Evolutionary conservation across 1,140 invertebrate species (phyloP).

Genomic region (Cheumatopsyche charites): DNA sequence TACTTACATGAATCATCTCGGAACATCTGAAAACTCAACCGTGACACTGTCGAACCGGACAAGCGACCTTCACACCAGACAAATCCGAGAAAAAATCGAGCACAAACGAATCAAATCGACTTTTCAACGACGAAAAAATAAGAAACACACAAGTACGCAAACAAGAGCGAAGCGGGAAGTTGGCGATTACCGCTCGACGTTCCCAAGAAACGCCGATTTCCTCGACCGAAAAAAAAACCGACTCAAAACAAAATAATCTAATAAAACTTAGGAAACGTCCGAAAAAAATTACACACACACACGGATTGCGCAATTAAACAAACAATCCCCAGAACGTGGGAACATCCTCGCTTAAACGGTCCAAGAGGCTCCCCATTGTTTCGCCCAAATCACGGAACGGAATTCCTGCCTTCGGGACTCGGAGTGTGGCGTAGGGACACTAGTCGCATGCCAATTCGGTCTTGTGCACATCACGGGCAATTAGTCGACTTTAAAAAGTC

Average conservation of each 20-base stretch:
- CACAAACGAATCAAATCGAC: not conserved
- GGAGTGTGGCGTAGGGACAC: no score
- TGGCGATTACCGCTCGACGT: not conserved
- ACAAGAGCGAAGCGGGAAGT: conserved; percentile 16
- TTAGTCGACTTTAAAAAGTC: no score
- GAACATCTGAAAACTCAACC: conserved; percentile 9
- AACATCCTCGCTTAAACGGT: conserved; percentile 41
- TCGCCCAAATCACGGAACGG: not conserved
- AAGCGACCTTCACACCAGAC: conserved; percentile 4
- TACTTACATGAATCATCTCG: no score
- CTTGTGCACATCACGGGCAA: no score
- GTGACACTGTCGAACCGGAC: not conserved
- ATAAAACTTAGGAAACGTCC: not conserved
- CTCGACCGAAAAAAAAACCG: not conserved
- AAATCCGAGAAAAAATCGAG: not conserved
- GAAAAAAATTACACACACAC: not conserved
- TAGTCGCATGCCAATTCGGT: not conserved
- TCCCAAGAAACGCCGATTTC: conserved; percentile 28
- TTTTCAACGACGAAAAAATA: not conserved
- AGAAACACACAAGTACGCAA: not conserved
- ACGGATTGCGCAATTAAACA: conserved; percentile 27
- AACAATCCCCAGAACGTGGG: conserved; percentile 41
- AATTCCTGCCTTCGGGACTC: not conserved
- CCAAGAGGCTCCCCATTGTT: conserved; percentile 45
- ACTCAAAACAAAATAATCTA: not conserved